Evolutionary conservation across 2,797 vertebrate species (phyloP), one percentile per base, ranked within the genome.

Genomic region (Clarias platycephalus): DNA sequence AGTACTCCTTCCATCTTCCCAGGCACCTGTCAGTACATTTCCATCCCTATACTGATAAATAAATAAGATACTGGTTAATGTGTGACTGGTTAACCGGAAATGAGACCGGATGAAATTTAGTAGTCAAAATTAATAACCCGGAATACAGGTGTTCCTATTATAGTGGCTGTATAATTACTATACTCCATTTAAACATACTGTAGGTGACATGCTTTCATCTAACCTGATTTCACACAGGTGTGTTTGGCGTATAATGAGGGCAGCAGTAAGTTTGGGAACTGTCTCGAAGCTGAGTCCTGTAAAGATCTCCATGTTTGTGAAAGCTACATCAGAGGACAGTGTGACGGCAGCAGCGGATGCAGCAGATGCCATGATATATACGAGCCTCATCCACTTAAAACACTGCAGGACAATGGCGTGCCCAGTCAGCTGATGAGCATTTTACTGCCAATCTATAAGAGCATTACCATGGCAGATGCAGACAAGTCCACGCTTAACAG

Each of bases 261-360:
- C 6, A n/a, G 34, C 15, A 85, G 85, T 18, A 28, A 64, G n/a
- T 82, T 82, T 3, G 89, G 90, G 5, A 66, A 26, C 37, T 91
- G 90, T 74, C 72, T 81, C 0, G 87, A 90, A 1, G 49, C 84
- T 37, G 85, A 77, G 37, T 70, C 58, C 37, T 91, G 91, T 76
- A 40, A 15, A 2, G 77, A 86, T 16, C 86, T 90, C 34, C 90
- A 90, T n/a, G 0, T 90, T n/a, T 90, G 89, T 28, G 74, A 85
- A 84, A 55, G 44, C 58, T 90, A 85, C 84, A 49, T 90, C 72
- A 64, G 71, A 37, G 85, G 87, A 12, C 37, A 37, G 63, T 91
- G 90, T 28, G 70, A 44, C 0, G 31, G 12, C 62, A 66, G 67
- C 57, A 20, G 18, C 20, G 70, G 60, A 64, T 91, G 90, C n/a